These are phyloP conservation scores for Otolemur garnettii DNA, from an alignment of 2,113 vertebrate genomes.

Conservation along the genomic window DNA sequence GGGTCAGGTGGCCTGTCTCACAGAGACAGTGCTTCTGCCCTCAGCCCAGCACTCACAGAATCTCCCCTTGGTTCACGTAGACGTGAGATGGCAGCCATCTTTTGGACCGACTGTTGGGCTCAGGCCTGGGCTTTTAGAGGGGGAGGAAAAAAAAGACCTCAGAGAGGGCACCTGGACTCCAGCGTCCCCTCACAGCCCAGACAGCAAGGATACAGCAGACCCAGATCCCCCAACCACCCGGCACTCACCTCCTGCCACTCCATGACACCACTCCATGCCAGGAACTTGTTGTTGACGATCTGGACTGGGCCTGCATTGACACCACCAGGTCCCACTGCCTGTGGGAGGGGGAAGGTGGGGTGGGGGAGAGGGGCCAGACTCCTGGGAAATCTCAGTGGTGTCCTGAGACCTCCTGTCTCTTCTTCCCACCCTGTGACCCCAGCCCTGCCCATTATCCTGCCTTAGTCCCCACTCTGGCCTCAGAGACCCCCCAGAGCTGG, in stretches of 20 bases:
- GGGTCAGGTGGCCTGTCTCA: fast-evolving
- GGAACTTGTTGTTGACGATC: conserved; percentile 92
- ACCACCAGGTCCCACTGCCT: conserved; percentile 59
- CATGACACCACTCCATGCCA: conserved; percentile 94
- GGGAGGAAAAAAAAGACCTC: background rate
- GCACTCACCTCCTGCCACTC: conserved; percentile 95
- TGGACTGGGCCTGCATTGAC: conserved; percentile 69
- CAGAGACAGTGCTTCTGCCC: fast-evolving
- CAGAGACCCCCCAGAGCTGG: too few relatives aligned
- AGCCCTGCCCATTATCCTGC: conserved; percentile 66
- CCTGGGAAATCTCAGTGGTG: background rate
- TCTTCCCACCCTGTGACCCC: conserved; percentile 76
- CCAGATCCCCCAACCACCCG: background rate
- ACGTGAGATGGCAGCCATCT: conserved; percentile 94
- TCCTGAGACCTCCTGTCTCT: conserved; percentile 11
- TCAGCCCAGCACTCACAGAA: conserved; percentile 91
- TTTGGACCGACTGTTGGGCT: conserved; percentile 92
- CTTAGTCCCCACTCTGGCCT: background rate
- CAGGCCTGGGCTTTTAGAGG: conserved; percentile 94
- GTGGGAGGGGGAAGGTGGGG: fast-evolving
- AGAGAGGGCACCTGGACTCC: background rate
- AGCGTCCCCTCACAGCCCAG: background rate
- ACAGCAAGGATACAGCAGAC: fast-evolving
- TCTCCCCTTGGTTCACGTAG: conserved; percentile 95
- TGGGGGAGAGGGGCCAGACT: background rate